These are phyloP conservation scores for Drosophila sp. DNA, from an alignment of 1,140 invertebrate species.

Conservation along the genomic window DNA sequence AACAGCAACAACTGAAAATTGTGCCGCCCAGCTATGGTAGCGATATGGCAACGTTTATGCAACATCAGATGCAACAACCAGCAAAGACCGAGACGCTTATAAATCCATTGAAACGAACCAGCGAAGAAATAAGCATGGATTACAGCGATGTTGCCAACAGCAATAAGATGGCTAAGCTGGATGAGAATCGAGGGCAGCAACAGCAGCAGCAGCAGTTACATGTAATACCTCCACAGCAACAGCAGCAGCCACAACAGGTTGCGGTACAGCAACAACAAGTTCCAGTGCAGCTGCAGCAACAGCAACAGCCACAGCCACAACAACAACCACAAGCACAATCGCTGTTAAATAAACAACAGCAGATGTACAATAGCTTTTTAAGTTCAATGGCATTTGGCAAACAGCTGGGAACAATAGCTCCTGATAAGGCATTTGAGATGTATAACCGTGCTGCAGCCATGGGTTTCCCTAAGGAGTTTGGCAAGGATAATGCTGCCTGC, in stretches of 20 bases:
- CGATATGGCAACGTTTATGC: constrained; percentile 80
- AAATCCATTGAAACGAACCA: constrained; percentile 67
- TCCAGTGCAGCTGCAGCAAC: constrained; percentile 81
- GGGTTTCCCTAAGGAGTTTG: constrained; percentile 78
- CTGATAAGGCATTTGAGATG: constrained; percentile 83
- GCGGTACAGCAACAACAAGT: too few relatives aligned
- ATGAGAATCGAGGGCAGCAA: constrained; percentile 69
- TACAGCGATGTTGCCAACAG: constrained; percentile 51
- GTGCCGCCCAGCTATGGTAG: constrained; percentile 67
- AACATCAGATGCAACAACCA: constrained; percentile 73
- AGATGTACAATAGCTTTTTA: constrained; percentile 81
- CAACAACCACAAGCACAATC: constrained; percentile 48
- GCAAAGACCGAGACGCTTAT: constrained; percentile 66
- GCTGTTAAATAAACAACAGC: constrained; percentile 68
- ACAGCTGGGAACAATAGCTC: constrained; percentile 74
- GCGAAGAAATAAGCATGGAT: constrained; percentile 69
- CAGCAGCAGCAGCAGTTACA: constrained; percentile 81
- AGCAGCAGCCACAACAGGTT: constrained; percentile 67
- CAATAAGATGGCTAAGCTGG: constrained; percentile 65
- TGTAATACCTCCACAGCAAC: constrained; percentile 24
- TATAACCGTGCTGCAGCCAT: constrained; percentile 82
- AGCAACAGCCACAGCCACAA: constrained; percentile 60
- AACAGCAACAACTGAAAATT: constrained; percentile 56
- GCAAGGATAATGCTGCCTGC: constrained; percentile 63
- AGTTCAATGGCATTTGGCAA: constrained; percentile 77